These are phyloP conservation scores for Myrmophylax atrothorax DNA, from an alignment of 2,113 vertebrate genomes.

Conservation along the genomic window DNA sequence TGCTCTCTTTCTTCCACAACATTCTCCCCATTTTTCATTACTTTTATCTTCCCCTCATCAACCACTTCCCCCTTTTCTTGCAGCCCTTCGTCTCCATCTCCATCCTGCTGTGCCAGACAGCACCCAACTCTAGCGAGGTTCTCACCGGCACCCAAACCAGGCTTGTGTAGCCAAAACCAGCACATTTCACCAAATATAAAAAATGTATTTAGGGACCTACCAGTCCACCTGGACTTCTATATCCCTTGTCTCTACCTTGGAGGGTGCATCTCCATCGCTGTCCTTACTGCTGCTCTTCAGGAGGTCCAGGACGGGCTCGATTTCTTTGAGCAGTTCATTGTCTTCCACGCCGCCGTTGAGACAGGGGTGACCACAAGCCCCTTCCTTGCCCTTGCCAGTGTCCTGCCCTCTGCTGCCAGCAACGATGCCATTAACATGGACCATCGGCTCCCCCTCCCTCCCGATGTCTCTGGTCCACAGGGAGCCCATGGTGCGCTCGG, in stretches of 20 bases:
- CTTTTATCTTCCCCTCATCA: neutral
- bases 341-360: constrained; percentile 82
- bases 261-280: constrained; percentile 76
- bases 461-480: constrained; percentile 63
- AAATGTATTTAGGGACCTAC: constrained; percentile 73
- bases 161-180: neutral
- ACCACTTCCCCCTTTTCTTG: fast-evolving
- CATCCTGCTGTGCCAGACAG: neutral
- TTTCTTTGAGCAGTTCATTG: constrained; percentile 91
- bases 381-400: constrained; percentile 57
- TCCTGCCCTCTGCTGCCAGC: constrained; percentile 59
- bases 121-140: neutral
- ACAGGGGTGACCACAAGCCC: constrained; percentile 53
- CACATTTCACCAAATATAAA: neutral
- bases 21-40: neutral
- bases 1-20: neutral
- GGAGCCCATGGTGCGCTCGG: constrained; percentile 74
- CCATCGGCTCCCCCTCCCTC: constrained; percentile 40
- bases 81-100: neutral
- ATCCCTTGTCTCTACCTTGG: constrained; percentile 80
- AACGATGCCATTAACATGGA: constrained; percentile 70
- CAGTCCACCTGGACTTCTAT: constrained; percentile 91
- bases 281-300: constrained; percentile 82
- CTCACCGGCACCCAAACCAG: neutral
- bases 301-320: constrained; percentile 89